Evolutionary conservation across 2,113 vertebrate species (phyloP).

Genomic region (Panurus biarmicus): DNA sequence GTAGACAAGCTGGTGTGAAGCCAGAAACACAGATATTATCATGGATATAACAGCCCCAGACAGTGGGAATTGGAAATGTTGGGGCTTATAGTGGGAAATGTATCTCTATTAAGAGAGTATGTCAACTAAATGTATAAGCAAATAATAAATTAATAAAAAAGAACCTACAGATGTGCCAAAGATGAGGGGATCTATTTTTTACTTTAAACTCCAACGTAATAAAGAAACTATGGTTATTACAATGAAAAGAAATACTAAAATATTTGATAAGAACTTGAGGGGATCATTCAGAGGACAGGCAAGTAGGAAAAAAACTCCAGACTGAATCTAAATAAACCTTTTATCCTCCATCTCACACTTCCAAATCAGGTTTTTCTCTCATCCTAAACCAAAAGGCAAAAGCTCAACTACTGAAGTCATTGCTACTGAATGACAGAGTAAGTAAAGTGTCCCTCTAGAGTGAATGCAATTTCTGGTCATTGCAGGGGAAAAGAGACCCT

Average conservation of each 20-base stretch:
- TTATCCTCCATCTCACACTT: neutral
- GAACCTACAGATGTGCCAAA: neutral
- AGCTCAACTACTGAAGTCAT: accelerated
- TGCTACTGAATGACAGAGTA: neutral
- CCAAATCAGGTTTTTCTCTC: neutral
- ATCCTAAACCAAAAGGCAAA: neutral
- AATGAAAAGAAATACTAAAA: neutral
- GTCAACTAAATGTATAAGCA: neutral
- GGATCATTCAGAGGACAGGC: neutral
- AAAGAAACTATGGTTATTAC: neutral
- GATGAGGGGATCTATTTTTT: neutral
- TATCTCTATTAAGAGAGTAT: neutral
- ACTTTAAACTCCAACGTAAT: neutral
- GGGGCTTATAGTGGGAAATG: neutral
- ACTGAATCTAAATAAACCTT: neutral
- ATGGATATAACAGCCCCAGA: neutral
- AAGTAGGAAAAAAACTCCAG: neutral
- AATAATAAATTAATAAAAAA: constrained; percentile 3
- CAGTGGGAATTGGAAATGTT: neutral
- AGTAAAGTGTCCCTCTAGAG: neutral
- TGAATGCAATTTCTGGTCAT: neutral
- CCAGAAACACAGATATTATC: neutral
- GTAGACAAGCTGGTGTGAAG: neutral
- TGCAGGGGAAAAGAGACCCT: neutral
- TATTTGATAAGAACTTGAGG: neutral